Conservation (phyloP, 2,888 invertebrate species). For the Drosophila ustulata region DNA sequence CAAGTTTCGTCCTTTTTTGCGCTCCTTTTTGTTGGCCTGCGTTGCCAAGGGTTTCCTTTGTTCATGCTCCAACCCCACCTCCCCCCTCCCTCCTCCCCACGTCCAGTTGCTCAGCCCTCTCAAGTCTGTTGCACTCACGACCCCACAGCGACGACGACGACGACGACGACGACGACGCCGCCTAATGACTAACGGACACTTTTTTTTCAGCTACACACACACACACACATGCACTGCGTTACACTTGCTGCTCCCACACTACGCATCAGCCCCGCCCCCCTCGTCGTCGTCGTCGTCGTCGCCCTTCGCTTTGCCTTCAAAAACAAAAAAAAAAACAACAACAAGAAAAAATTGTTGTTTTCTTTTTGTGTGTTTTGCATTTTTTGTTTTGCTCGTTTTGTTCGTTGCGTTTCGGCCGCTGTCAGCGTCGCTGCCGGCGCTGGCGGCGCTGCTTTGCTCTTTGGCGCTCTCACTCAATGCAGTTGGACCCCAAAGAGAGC, state of each 20-base stretch:
- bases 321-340: slow-evolving; percentile 14
- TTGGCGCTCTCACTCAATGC: slow-evolving; percentile 7
- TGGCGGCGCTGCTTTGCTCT: slow-evolving; percentile 10
- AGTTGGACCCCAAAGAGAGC: background rate
- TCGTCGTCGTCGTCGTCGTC: too few species aligned
- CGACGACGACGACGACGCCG: slow-evolving; percentile 37
- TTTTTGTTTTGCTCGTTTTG: slow-evolving; percentile 80
- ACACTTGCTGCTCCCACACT: background rate
- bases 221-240: slow-evolving; percentile 25
- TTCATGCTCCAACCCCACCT: slow-evolving; percentile 49
- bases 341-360: slow-evolving; percentile 2
- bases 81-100: background rate
- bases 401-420: slow-evolving; percentile 72
- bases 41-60: slow-evolving; percentile 84
- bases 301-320: slow-evolving; percentile 15
- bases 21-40: slow-evolving; percentile 79
- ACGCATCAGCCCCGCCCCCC: too few species aligned
- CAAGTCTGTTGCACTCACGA: slow-evolving; percentile 80
- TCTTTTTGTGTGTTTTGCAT: slow-evolving; percentile 47
- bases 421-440: slow-evolving; percentile 10
- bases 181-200: slow-evolving; percentile 77
- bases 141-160: slow-evolving; percentile 51
- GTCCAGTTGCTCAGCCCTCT: background rate
- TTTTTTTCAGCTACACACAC: slow-evolving; percentile 53
- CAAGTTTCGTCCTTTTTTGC: slow-evolving; percentile 62